These are phyloP conservation scores for Papilio demoleus DNA, from an alignment of 2,888 invertebrate species.

Conservation along the genomic window DNA sequence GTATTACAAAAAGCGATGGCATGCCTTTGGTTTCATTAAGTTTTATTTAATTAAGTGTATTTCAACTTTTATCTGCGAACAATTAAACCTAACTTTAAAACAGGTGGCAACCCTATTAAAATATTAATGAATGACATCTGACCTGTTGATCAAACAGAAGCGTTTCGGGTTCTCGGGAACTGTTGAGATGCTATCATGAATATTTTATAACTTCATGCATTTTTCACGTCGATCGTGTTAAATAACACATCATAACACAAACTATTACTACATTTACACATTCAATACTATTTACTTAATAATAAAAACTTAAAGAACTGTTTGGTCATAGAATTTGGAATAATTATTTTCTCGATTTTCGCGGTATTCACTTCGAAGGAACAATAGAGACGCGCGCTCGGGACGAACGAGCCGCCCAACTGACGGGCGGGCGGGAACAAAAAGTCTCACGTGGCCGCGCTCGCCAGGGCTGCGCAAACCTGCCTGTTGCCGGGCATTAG, in stretches of 20 bases:
- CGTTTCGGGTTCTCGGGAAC: constrained; percentile 55
- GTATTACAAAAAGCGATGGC: too few relatives aligned
- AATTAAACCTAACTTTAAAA: too few relatives aligned
- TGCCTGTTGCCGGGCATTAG: constrained; percentile 67
- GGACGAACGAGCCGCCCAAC: constrained; percentile 47
- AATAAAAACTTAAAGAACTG: constrained; percentile 48
- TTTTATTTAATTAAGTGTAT: too few relatives aligned
- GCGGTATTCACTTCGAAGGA: constrained; percentile 35
- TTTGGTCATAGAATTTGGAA: constrained; percentile 14
- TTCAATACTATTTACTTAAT: constrained; percentile 48
- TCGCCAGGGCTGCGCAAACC: constrained; percentile 46
- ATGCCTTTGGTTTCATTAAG: too few relatives aligned
- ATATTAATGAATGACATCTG: constrained; percentile 56
- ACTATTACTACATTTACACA: constrained; percentile 52
- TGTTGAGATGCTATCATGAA: constrained; percentile 58
- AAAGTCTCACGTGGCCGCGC: constrained; percentile 45
- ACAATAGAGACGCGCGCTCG: constrained; percentile 45
- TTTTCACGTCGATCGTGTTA: constrained; percentile 54
- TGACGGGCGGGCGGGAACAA: constrained; percentile 52
- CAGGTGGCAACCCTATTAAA: constrained; percentile 37
- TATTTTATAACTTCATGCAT: constrained; percentile 62
- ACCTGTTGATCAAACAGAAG: constrained; percentile 68
- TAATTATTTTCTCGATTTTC: constrained; percentile 34
- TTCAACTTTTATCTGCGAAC: too few relatives aligned
- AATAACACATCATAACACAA: constrained; percentile 52